Conservation (phyloP, 2,797 vertebrate species). For the Xiphorhynchus erythropygius region DNA sequence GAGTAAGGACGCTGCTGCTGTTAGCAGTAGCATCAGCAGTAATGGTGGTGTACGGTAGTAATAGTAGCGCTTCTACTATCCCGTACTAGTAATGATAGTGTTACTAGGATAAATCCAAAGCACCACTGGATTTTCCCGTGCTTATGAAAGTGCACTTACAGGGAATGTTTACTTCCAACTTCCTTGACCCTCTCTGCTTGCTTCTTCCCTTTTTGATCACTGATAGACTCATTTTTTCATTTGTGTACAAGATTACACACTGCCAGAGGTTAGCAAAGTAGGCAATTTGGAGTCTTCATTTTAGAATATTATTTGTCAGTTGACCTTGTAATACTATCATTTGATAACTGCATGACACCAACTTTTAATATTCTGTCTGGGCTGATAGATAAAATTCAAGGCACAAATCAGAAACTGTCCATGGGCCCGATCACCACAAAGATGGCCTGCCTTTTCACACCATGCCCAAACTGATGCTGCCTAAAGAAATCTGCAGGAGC, state of each 20-base stretch:
- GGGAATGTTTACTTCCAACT: not conserved
- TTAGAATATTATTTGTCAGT: not conserved
- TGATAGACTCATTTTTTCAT: not conserved
- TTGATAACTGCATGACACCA: not conserved
- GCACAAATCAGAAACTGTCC: not conserved
- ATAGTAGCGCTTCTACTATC: not conserved
- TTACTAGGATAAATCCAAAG: not conserved
- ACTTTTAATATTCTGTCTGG: not conserved
- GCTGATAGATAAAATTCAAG: slow-evolving; percentile 14
- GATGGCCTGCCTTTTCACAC: not conserved
- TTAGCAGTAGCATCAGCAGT: not conserved
- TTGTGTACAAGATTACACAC: not conserved
- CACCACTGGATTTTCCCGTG: not conserved
- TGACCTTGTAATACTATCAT: slow-evolving; percentile 1
- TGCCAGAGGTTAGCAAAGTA: not conserved
- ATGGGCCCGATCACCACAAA: not conserved
- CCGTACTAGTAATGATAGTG: not conserved
- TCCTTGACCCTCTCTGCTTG: not conserved
- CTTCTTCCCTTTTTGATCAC: not conserved
- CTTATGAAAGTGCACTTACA: not conserved
- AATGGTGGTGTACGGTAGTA: not conserved
- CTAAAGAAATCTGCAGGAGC: not conserved
- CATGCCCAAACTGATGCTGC: not conserved
- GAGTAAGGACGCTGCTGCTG: not conserved
- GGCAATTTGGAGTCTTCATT: not conserved